phyloP scores from a whole-genome alignment of 2,888 invertebrate species.

The Drosophila mercatorum region DNA sequence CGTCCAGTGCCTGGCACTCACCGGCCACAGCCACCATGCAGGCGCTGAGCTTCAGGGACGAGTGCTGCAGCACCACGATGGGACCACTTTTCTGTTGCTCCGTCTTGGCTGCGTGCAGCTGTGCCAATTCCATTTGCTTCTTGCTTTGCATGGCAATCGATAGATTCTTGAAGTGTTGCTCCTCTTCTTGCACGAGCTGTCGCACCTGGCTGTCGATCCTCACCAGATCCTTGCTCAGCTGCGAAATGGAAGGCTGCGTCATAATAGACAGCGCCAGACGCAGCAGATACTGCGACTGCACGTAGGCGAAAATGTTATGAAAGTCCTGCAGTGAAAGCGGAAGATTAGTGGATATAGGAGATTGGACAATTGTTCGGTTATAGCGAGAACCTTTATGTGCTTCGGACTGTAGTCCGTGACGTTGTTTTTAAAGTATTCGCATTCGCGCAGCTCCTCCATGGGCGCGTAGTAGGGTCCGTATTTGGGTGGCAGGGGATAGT shows the following conservation, averaged over 20 bases:
- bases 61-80: slow-evolving; percentile 81
- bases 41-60: slow-evolving; percentile 83
- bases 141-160: slow-evolving; percentile 76
- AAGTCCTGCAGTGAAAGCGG: slow-evolving; percentile 76
- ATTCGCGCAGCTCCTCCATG: slow-evolving; percentile 83
- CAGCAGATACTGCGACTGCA: slow-evolving; percentile 84
- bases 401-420: slow-evolving; percentile 83
- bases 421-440: slow-evolving; percentile 83
- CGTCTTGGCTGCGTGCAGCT: slow-evolving; percentile 71
- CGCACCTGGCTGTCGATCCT: slow-evolving; percentile 79
- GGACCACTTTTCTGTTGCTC: slow-evolving; percentile 78
- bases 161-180: slow-evolving; percentile 82
- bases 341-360: background rate
- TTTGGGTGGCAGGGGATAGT: slow-evolving; percentile 75
- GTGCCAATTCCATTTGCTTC: slow-evolving; percentile 76
- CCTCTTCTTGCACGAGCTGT: slow-evolving; percentile 82
- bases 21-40: slow-evolving; percentile 84
- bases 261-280: slow-evolving; percentile 82
- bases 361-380: background rate
- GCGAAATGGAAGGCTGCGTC: slow-evolving; percentile 79
- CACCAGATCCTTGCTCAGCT: slow-evolving; percentile 72
- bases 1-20: slow-evolving; percentile 83
- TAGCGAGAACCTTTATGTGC: slow-evolving; percentile 80
- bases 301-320: slow-evolving; percentile 84
- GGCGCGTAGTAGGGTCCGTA: slow-evolving; percentile 80